Conservation (phyloP, 23 tunicate species). For the Clavelina lepadiformis region DNA sequence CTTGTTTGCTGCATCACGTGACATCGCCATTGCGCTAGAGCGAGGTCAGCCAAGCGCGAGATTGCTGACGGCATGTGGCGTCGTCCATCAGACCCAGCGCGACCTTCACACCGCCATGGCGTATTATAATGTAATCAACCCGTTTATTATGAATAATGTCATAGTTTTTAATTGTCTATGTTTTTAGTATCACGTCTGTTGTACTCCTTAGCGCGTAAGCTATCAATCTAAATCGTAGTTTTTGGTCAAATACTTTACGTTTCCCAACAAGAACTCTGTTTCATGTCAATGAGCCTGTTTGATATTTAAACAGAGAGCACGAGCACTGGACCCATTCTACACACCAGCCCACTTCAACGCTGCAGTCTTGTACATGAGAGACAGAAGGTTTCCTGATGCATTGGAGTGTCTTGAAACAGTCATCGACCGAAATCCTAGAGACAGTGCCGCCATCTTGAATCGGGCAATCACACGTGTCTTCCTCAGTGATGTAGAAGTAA, state of each 20-base stretch:
- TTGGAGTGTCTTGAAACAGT: constrained; percentile 39
- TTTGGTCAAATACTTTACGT: too few relatives aligned
- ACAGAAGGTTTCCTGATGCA: constrained; percentile 66
- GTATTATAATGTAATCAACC: constrained; percentile 52
- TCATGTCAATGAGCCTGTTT: too few relatives aligned
- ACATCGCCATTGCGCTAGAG: constrained; percentile 44
- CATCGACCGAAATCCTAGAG: constrained; percentile 20
- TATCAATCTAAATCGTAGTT: neutral
- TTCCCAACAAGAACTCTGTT: too few relatives aligned
- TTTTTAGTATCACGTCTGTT: neutral
- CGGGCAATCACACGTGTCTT: constrained; percentile 69
- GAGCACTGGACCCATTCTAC: constrained; percentile 46
- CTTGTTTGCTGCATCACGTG: constrained; percentile 64
- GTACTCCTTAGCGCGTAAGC: neutral
- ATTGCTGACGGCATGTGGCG: constrained; percentile 67
- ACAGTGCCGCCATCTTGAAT: constrained; percentile 66
- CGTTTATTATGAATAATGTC: neutral
- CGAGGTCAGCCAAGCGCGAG: constrained; percentile 60
- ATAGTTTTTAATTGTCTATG: neutral
- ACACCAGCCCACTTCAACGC: constrained; percentile 80
- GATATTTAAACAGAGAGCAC: constrained; percentile 85
- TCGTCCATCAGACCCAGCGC: constrained; percentile 57
- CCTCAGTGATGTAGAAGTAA: constrained; percentile 54
- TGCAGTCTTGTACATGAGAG: constrained; percentile 61
- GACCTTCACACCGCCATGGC: constrained; percentile 71